A percentile compares a stretch with the other conserved stretches of the same genome.
phyloP scores from a whole-genome alignment of 2,797 vertebrate genomes.

The Catamblyrhynchus diadema region DNA sequence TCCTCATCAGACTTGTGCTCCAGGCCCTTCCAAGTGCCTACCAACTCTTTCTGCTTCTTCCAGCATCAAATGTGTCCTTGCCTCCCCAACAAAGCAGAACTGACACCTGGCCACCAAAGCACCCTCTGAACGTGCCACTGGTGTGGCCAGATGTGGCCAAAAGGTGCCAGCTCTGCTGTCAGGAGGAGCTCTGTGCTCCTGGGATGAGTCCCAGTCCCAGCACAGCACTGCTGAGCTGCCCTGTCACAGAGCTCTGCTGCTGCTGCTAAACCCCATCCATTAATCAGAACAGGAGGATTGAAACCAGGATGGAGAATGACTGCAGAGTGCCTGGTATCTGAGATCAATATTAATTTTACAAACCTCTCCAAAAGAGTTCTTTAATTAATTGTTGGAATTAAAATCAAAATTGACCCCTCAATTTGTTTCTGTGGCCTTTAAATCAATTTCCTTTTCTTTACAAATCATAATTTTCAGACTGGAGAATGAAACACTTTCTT shows the following conservation, averaged over 20 bases:
- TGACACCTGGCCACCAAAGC: neutral
- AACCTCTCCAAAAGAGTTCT: conserved; percentile 49
- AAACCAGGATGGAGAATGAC: conserved; percentile 33
- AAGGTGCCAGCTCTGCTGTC: neutral
- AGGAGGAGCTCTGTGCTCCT: neutral
- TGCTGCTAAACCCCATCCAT: neutral
- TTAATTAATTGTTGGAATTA: conserved; percentile 67
- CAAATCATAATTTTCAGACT: neutral
- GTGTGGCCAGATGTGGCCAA: fast-evolving
- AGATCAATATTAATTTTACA: conserved; percentile 63
- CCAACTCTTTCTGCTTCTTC: neutral
- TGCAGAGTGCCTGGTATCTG: conserved; percentile 6
- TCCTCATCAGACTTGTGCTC: neutral
- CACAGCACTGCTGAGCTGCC: neutral
- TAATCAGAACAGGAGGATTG: conserved; percentile 30
- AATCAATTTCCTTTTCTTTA: conserved; percentile 43
- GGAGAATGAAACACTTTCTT: neutral
- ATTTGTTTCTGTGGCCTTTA: conserved; percentile 30
- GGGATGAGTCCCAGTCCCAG: fast-evolving
- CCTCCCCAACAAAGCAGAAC: neutral
- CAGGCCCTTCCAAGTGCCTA: neutral
- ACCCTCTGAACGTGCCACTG: fast-evolving
- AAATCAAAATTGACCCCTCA: conserved; percentile 55
- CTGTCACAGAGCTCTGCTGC: neutral
- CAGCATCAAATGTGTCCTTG: neutral